A percentile compares a stretch with the other conserved stretches of the same genome.
phyloP scores from a whole-genome alignment of 2,113 vertebrate genomes.

The Coryphaenoides rupestris region DNA sequence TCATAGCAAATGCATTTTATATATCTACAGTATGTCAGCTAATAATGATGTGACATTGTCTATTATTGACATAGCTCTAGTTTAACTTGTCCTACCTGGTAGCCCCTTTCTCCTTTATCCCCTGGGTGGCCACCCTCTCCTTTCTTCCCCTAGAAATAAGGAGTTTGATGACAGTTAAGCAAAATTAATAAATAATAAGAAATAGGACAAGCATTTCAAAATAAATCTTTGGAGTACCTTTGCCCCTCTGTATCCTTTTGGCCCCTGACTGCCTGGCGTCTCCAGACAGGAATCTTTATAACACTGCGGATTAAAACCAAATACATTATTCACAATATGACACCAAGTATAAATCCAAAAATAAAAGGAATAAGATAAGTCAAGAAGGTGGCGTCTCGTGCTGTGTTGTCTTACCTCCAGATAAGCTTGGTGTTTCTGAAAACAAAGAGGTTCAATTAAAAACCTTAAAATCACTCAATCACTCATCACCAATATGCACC shows the following conservation, averaged over 20 bases:
- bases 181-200: not conserved
- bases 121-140: slow-evolving; percentile 78
- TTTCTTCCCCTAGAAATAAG: slow-evolving; percentile 77
- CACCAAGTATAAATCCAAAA: not conserved
- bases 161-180: not conserved
- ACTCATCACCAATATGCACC: no score
- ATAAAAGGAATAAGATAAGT: not conserved
- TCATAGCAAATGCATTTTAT: no score
- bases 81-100: slow-evolving; percentile 76
- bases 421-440: slow-evolving; percentile 88
- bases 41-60: no score
- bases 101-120: slow-evolving; percentile 73
- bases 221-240: slow-evolving; percentile 72
- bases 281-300: slow-evolving; percentile 78
- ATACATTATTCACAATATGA: not conserved
- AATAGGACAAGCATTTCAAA: not conserved
- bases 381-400: not conserved
- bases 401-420: slow-evolving; percentile 76
- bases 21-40: no score
- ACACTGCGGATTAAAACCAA: slow-evolving; percentile 73
- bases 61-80: no score
- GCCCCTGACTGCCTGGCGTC: slow-evolving; percentile 69
- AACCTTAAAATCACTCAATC: not conserved
- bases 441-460: slow-evolving; percentile 37
- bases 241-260: slow-evolving; percentile 75